Conservation (phyloP, 2,113 vertebrate species). For the Azemiops feae region DNA sequence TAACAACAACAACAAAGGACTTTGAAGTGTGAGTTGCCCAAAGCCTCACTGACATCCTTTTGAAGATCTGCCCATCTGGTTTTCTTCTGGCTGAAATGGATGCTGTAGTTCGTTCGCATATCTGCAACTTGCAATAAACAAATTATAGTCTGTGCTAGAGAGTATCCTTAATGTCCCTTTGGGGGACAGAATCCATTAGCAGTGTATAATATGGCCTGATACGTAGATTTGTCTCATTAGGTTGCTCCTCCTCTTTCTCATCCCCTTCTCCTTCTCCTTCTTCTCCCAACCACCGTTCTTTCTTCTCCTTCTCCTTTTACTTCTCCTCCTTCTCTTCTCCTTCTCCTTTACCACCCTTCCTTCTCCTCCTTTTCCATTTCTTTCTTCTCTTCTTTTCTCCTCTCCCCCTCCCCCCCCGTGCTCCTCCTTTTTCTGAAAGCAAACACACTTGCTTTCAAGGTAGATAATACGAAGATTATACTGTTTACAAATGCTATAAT, state of each 20-base stretch:
- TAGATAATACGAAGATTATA: neutral
- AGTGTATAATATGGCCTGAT: neutral
- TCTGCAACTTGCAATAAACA: neutral
- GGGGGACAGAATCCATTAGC: neutral
- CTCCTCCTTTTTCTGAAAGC: neutral
- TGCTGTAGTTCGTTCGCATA: neutral
- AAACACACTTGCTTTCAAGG: neutral
- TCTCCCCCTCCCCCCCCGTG: neutral
- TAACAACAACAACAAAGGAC: too few species aligned
- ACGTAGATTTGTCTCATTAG: neutral
- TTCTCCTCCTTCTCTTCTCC: too few species aligned
- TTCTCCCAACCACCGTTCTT: too few species aligned
- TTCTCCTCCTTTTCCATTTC: neutral
- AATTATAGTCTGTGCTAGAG: neutral
- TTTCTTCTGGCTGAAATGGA: neutral
- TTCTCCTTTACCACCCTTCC: neutral
- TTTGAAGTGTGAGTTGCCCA: neutral
- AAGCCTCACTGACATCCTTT: neutral
- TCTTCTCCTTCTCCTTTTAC: neutral
- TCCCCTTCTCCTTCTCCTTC: neutral
- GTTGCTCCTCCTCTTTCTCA: neutral
- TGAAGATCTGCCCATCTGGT: neutral
- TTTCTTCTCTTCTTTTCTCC: fast-evolving
- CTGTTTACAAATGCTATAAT: neutral
- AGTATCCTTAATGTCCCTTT: neutral